Percentiles rank a stretch among this genome's conserved stretches.
Evolutionary conservation across 2,797 vertebrate genomes (phyloP).

Genomic region (Aplochiton taeniatus): DNA sequence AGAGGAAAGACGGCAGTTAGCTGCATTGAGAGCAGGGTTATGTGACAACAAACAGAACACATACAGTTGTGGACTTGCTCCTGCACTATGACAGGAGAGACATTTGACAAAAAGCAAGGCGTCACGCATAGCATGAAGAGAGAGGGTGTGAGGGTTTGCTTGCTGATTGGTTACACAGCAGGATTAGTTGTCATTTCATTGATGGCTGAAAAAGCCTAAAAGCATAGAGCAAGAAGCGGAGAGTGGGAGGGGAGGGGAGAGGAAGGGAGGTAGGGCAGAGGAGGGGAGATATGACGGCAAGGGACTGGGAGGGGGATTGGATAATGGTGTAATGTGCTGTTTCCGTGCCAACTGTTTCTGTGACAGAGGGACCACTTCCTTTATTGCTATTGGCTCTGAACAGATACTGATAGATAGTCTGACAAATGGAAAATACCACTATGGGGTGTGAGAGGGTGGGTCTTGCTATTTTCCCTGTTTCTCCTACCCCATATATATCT

Average conservation of each 20-base stretch:
- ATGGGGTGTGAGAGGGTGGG: slow-evolving; percentile 48
- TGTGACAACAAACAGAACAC: slow-evolving; percentile 30
- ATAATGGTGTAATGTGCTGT: slow-evolving; percentile 80
- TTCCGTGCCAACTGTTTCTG: slow-evolving; percentile 84
- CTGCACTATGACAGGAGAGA: slow-evolving; percentile 46
- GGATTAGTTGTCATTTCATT: slow-evolving; percentile 76
- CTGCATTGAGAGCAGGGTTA: slow-evolving; percentile 40
- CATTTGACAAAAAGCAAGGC: slow-evolving; percentile 1
- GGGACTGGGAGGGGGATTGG: slow-evolving; percentile 73
- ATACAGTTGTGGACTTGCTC: slow-evolving; percentile 42
- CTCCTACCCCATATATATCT: slow-evolving; percentile 35
- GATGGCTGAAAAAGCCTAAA: slow-evolving; percentile 68
- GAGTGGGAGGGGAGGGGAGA: slow-evolving; percentile 18
- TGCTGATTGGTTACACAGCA: slow-evolving; percentile 46
- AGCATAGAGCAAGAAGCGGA: slow-evolving; percentile 24
- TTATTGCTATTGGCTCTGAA: slow-evolving; percentile 71
- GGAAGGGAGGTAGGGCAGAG: slow-evolving; percentile 30
- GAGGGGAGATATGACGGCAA: slow-evolving; percentile 72
- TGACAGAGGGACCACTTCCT: slow-evolving; percentile 78
- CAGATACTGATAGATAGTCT: slow-evolving; percentile 59
- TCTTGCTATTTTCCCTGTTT: slow-evolving; percentile 23
- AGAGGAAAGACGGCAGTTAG: slow-evolving; percentile 6
- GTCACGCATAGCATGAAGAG: too few species aligned
- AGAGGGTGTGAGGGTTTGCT: neutral
- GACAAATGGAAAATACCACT: slow-evolving; percentile 63